Evolutionary conservation across 2,797 vertebrate species (phyloP).

Genomic region (Semotilus atromaculatus): DNA sequence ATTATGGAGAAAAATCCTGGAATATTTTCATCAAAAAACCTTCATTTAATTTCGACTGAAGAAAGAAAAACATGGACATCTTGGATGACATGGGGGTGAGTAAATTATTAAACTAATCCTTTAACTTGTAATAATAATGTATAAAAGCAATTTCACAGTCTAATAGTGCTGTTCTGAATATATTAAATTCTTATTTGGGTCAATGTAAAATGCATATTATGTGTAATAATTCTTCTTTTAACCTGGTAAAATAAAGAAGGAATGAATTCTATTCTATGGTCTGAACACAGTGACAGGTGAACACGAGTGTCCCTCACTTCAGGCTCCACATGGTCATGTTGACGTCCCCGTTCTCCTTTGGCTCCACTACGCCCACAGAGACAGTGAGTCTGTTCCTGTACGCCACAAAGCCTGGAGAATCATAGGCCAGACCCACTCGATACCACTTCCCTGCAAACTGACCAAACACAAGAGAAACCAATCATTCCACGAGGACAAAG

Average conservation of each 20-base stretch:
- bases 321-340: slow-evolving; percentile 80
- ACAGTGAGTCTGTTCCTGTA: slow-evolving; percentile 70
- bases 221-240: no score
- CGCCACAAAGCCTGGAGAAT: slow-evolving; percentile 69
- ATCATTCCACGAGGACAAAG: not conserved
- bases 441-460: slow-evolving; percentile 83
- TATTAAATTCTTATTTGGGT: not conserved
- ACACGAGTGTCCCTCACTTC: slow-evolving; percentile 66
- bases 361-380: slow-evolving; percentile 70
- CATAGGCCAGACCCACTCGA: slow-evolving; percentile 79
- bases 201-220: not conserved
- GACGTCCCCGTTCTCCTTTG: slow-evolving; percentile 69
- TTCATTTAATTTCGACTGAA: no score
- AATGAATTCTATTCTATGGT: not conserved
- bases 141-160: not conserved
- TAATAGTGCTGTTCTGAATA: not conserved
- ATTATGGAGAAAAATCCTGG: no score
- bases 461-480: not conserved
- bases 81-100: no score
- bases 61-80: no score
- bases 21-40: no score
- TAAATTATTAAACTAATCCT: no score
- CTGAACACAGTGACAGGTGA: not conserved
- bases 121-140: not conserved
- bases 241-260: no score